Percentiles rank a stretch among this genome's conserved stretches.
Evolutionary conservation across 2,888 invertebrate genomes (phyloP).

Genomic region (Aplocera efformata): DNA sequence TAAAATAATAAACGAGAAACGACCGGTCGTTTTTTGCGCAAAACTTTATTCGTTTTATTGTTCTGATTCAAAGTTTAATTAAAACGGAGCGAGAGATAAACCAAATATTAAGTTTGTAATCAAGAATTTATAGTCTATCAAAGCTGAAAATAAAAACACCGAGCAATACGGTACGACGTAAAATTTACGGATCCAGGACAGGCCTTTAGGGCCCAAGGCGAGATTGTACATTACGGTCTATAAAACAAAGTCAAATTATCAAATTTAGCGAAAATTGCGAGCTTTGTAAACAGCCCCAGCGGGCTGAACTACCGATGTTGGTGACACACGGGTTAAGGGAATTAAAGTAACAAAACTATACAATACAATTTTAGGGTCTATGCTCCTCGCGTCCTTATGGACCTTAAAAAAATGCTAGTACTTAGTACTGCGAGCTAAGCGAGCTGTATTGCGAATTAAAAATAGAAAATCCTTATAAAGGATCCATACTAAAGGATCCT

Average conservation of each 20-base stretch:
- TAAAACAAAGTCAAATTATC: slow-evolving; percentile 60
- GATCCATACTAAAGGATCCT: too few species aligned
- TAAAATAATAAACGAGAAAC: too few species aligned
- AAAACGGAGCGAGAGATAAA: slow-evolving; percentile 47
- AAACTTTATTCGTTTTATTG: too few species aligned
- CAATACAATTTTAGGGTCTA: too few species aligned
- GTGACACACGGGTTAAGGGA: slow-evolving; percentile 13
- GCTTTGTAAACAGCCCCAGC: slow-evolving; percentile 38
- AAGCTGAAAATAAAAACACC: slow-evolving; percentile 43
- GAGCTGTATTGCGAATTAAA: too few species aligned
- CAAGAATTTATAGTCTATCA: slow-evolving; percentile 50
- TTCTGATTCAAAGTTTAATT: slow-evolving; percentile 32
- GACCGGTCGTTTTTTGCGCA: too few species aligned
- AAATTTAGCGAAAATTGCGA: slow-evolving; percentile 54
- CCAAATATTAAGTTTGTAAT: slow-evolving; percentile 48
- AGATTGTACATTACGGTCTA: slow-evolving; percentile 47
- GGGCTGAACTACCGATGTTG: slow-evolving; percentile 24
- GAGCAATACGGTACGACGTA: slow-evolving; percentile 22
- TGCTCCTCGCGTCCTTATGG: too few species aligned
- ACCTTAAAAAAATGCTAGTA: too few species aligned
- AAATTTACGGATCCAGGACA: slow-evolving; percentile 37
- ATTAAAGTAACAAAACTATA: not conserved
- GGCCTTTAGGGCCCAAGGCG: slow-evolving; percentile 28
- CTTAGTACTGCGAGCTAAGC: too few species aligned
- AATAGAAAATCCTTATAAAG: too few species aligned